Evolutionary conservation across 1,140 invertebrate species (phyloP), one percentile per base, ranked within the genome.

Genomic region (Cecropterus lyciades): DNA sequence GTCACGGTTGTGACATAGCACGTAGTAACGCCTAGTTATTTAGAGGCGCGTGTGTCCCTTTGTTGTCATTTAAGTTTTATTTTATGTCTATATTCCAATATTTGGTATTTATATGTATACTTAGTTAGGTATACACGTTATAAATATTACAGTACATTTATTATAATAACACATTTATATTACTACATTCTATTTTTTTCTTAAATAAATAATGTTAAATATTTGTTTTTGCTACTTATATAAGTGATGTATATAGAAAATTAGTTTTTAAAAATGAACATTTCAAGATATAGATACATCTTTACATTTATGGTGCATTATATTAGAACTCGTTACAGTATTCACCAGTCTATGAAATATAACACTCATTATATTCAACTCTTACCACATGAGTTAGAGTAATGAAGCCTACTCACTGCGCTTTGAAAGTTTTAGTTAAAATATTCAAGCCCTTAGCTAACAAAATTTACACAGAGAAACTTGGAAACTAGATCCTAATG

Each of bases 391-490:
- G 49, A 59, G n/a, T 43, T 14, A 13, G 0, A 7, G 14, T 60
- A 60, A 60, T 46, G 15, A 48, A 48, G 43, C 15, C 43, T 60
- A 60, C 11, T 48, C 43, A 48, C 43, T 33, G 27, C 13, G 56
- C 56, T 67, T 52, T 52, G 10, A 70, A 68, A 65, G 68, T 65
- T 74, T 74, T 67, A 62, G 65, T 73, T 66, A 64, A 69, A 74
- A 66, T 65, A 68, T 64, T 63, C 57, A 71, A 74, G 45, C 56
- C 56, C 56, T 68, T 74, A 59, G 66, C 46, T 43, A 70, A 60
- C 51, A 66, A 71, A 60, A 74, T 70, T 69, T 60, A 74, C 51
- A 70, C 62, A 71, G 69, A 60, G 59, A 62, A 63, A 67, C 59
- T 55, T 69, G 66, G 69, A 67, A 51, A 75, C 53, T 60, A 46